Percentiles rank a stretch among this genome's conserved stretches.
phyloP scores from a whole-genome alignment of 2,113 vertebrate genomes.

The Phoxinus phoxinus region DNA sequence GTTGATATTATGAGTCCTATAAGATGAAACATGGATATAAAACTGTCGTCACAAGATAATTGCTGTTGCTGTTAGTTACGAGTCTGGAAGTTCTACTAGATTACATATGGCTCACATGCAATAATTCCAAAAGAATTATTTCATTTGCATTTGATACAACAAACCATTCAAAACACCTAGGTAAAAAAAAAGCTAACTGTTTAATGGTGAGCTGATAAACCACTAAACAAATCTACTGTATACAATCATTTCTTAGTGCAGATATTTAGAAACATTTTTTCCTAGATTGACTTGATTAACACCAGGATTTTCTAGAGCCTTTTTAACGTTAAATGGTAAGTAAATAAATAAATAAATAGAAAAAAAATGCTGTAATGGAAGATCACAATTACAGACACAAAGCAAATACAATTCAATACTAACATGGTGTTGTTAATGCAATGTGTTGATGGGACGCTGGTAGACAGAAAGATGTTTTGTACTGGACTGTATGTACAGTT shows the following conservation, averaged over 20 bases:
- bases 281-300: background rate
- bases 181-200: constrained; percentile 10
- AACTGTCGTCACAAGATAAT: background rate
- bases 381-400: constrained; percentile 12
- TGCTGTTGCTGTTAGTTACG: background rate
- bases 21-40: background rate
- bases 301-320: background rate
- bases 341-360: background rate
- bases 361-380: background rate
- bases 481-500: background rate
- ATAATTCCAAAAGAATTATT: constrained; percentile 12
- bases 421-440: background rate
- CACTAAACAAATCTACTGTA: background rate
- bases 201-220: constrained; percentile 16
- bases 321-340: background rate
- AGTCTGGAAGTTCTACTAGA: background rate
- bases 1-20: background rate
- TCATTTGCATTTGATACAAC: constrained; percentile 18
- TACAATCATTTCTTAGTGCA: constrained; percentile 42
- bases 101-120: constrained; percentile 17
- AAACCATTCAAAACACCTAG: constrained; percentile 20
- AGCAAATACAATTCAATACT: constrained; percentile 5
- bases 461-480: background rate
- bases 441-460: background rate
- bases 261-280: constrained; percentile 4